Evolutionary conservation across 2,797 vertebrate genomes (phyloP).

Genomic region (Sebastes cheni): DNA sequence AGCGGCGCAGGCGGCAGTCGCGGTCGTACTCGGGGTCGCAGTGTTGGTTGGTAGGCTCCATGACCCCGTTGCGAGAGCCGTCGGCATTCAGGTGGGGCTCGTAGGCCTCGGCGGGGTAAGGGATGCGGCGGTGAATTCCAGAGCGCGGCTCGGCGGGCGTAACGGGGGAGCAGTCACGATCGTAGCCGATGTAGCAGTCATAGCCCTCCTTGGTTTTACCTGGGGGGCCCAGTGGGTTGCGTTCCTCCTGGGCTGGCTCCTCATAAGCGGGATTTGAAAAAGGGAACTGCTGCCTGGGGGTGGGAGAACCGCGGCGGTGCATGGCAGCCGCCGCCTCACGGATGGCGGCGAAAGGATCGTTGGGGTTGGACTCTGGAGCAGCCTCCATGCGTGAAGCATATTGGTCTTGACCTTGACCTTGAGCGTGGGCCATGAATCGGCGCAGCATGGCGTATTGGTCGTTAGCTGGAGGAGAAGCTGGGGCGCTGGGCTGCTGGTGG

Average conservation of each 20-base stretch:
- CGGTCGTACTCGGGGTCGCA: slow-evolving; percentile 84
- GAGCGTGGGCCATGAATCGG: slow-evolving; percentile 56
- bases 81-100: slow-evolving; percentile 80
- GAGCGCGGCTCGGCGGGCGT: slow-evolving; percentile 62
- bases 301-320: slow-evolving; percentile 56
- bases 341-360: slow-evolving; percentile 65
- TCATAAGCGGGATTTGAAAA: slow-evolving; percentile 57
- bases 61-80: slow-evolving; percentile 70
- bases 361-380: slow-evolving; percentile 56
- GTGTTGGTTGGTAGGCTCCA: slow-evolving; percentile 81
- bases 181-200: slow-evolving; percentile 85
- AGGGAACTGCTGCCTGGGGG: slow-evolving; percentile 58
- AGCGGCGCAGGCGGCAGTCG: slow-evolving; percentile 82
- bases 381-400: slow-evolving; percentile 51
- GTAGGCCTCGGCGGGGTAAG: slow-evolving; percentile 69
- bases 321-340: slow-evolving; percentile 58
- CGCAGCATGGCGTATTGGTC: slow-evolving; percentile 64
- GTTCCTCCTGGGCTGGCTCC: slow-evolving; percentile 64
- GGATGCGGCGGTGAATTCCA: slow-evolving; percentile 52
- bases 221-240: slow-evolving; percentile 78
- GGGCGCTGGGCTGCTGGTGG: slow-evolving; percentile 53
- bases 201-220: slow-evolving; percentile 87
- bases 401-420: slow-evolving; percentile 39
- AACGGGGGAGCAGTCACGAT: slow-evolving; percentile 80
- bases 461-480: slow-evolving; percentile 28